Evolutionary conservation across 2,113 vertebrate genomes (phyloP).

Genomic region (Brachirus orientalis): DNA sequence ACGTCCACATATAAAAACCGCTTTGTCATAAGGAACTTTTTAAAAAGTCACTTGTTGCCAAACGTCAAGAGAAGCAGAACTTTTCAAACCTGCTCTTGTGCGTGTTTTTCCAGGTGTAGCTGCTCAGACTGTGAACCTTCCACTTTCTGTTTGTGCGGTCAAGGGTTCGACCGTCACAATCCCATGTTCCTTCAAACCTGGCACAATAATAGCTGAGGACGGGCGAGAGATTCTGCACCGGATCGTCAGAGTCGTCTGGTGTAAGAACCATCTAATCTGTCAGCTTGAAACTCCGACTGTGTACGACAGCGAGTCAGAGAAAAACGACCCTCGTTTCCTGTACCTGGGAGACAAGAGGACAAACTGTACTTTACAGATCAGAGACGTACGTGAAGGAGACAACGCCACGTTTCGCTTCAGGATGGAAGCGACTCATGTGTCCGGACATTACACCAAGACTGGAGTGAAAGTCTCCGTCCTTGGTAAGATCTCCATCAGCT

Average conservation of each 20-base stretch:
- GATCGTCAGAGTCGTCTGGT: slow-evolving; percentile 21
- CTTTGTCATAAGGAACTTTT: too few species aligned
- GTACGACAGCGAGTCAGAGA: fast-evolving
- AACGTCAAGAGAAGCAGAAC: too few species aligned
- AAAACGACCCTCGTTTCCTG: background rate
- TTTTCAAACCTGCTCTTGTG: too few species aligned
- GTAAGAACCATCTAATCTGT: background rate
- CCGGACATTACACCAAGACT: fast-evolving
- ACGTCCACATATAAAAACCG: too few species aligned
- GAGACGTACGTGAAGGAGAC: fast-evolving
- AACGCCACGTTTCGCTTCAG: too few species aligned
- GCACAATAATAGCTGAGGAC: too few species aligned
- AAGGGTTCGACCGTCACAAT: slow-evolving; percentile 10
- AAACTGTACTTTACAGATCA: slow-evolving; percentile 58
- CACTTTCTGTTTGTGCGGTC: slow-evolving; percentile 18
- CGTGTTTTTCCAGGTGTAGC: too few species aligned
- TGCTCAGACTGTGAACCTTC: background rate
- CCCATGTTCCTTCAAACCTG: slow-evolving; percentile 25
- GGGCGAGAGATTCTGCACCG: too few species aligned
- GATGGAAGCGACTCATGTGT: too few species aligned
- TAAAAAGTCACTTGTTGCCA: too few species aligned
- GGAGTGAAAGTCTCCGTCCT: background rate
- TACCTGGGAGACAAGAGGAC: slow-evolving; percentile 46
- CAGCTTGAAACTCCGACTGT: fast-evolving
- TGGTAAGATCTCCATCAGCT: slow-evolving; percentile 21